These are phyloP conservation scores for Barnardius zonarius DNA, from an alignment of 2,113 vertebrate genomes.

Conservation along the genomic window DNA sequence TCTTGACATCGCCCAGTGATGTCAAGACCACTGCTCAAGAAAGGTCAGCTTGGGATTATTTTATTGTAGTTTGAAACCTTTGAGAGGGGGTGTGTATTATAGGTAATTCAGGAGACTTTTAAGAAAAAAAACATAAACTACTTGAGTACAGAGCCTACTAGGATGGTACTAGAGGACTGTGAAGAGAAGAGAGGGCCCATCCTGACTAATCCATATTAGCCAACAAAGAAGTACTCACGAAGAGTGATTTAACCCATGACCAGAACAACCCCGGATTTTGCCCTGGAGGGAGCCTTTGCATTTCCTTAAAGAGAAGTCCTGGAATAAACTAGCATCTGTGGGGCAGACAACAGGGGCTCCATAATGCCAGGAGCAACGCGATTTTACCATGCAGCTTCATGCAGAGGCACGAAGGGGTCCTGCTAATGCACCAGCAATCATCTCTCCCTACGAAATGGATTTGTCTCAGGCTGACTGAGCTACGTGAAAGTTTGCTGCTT, in stretches of 20 bases:
- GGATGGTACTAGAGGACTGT: not conserved
- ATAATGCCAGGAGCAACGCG: fast-evolving
- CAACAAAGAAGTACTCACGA: not conserved
- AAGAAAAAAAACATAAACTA: not conserved
- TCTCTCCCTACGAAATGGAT: not conserved
- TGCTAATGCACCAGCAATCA: not conserved
- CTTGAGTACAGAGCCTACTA: not conserved
- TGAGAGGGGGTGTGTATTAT: not conserved
- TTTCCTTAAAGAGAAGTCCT: not conserved
- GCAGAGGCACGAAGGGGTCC: fast-evolving
- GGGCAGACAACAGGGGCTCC: fast-evolving
- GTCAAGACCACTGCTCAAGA: not conserved
- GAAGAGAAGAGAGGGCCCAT: not conserved
- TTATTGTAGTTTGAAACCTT: not conserved
- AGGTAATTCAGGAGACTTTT: not conserved
- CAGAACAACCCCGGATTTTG: not conserved
- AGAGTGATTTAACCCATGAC: not conserved
- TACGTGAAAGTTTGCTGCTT: not conserved
- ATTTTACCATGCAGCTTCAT: not conserved
- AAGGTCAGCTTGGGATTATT: not conserved
- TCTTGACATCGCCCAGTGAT: not conserved
- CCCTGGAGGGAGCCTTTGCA: fast-evolving
- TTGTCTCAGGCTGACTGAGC: not conserved
- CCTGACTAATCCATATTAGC: not conserved
- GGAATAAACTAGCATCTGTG: not conserved